Base-by-base conservation (phyloP, 2,888 invertebrate genomes). In the Meganola albula region DNA sequence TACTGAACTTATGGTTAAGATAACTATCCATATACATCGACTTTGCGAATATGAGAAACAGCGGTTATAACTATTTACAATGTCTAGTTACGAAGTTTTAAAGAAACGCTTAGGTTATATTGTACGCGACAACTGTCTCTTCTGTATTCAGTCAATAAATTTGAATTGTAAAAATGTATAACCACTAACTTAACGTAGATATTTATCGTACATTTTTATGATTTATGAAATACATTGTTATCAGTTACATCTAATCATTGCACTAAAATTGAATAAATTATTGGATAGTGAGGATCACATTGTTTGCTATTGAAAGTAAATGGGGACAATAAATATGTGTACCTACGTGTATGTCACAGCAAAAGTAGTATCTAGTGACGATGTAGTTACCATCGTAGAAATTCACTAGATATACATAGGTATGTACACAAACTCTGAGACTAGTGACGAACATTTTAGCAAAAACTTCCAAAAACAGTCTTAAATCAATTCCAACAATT, bases 221-320 rank as follows among this genome's bases (percentile, higher is more conserved):
- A 51, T 66, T 69, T 65, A 57, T 45, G 52, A 65, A 64, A 67
- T 74, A 74, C 57, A 67, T 74, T 82, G 80, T 60, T 63, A 65
- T 68, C 63, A 69, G 64, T 84, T 83, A 84, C 54, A 75, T 69
- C 85, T 85, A 84, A 75, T 79, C 79, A 85, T 85, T 85, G 85
- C 85, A 85, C 85, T 84, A 84, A 82, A 74, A 70, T 82, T 82
- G 73, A 80, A 83, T 82, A 79, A 82, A 76, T 82, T 80, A 83
- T 74, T 75, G 53, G 64, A 73, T 66, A 69, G 67, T 69, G 67
- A 74, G 74, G 68, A 74, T 77, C 75, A 74, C 75, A 67, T 63
- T 39, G 43, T 67, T 65, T 57, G 53, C 56, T 63, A 65, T 63
- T 64, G 58, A 67, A 66, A 52, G 44, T 63, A 57, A 53, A 53